Percentiles rank a stretch among this genome's conserved stretches.
phyloP scores from a whole-genome alignment of 2,113 vertebrate species.

The Mormyrus iriodes region DNA sequence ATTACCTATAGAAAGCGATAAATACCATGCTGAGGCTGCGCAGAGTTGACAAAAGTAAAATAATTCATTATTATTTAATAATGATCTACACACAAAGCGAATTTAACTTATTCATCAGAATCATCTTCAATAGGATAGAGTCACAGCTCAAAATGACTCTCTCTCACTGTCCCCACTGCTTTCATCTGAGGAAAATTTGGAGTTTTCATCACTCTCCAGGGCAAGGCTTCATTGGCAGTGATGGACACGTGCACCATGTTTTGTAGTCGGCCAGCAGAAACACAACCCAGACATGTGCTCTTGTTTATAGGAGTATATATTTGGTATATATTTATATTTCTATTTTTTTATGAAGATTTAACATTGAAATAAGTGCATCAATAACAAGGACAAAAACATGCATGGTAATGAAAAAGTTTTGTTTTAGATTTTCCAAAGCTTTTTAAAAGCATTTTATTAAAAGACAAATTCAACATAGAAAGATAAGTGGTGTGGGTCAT shows the following conservation, averaged over 20 bases:
- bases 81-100: background rate
- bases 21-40: background rate
- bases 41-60: background rate
- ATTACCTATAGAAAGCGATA: background rate
- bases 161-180: background rate
- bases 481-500: no score
- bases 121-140: background rate
- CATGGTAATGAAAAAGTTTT: no score
- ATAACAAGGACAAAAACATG: no score
- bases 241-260: no score
- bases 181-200: slow-evolving; percentile 2
- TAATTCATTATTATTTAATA: background rate
- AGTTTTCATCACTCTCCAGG: background rate
- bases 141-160: background rate
- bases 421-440: no score
- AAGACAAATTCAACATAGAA: no score
- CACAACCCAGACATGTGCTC: background rate
- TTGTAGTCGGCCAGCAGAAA: background rate
- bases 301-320: background rate
- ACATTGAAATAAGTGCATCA: no score
- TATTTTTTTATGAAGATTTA: no score
- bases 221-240: no score
- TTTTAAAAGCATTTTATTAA: no score
- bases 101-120: background rate
- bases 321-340: no score